These are phyloP conservation scores for Umimayanthus chanpuru DNA, from an alignment of 92 coral and sea anemone species.

Conservation along the genomic window DNA sequence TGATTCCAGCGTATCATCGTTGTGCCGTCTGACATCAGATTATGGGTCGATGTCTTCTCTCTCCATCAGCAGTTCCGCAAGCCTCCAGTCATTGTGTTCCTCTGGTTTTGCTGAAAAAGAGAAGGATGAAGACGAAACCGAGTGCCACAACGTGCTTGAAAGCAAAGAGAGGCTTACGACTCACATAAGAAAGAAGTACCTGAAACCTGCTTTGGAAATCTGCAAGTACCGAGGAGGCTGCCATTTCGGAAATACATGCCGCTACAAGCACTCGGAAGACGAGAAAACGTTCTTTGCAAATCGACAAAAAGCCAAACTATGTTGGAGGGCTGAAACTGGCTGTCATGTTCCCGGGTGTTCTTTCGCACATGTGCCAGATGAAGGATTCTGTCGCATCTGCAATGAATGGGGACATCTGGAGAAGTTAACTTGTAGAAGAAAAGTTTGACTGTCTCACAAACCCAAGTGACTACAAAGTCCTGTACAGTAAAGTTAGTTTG, in stretches of 20 bases:
- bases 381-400: not conserved
- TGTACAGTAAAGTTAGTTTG: too few relatives aligned
- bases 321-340: not conserved
- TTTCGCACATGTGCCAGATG: not conserved
- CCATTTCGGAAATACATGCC: not conserved
- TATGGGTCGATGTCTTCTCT: not conserved
- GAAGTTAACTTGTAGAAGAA: not conserved
- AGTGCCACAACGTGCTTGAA: not conserved
- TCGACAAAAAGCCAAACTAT: not conserved
- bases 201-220: not conserved
- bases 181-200: not conserved
- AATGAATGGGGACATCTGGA: slow-evolving; percentile 6
- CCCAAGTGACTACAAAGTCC: too few relatives aligned
- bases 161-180: not conserved
- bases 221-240: not conserved
- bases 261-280: not conserved
- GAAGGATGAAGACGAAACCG: not conserved
- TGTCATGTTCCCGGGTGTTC: not conserved
- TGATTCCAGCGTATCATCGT: not conserved
- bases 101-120: not conserved
- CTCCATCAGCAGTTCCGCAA: not conserved
- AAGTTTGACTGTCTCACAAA: not conserved
- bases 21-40: not conserved
- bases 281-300: not conserved
- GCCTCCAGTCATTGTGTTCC: not conserved